Evolutionary conservation across 2,797 vertebrate genomes (phyloP), one percentile per base, ranked within the genome.

Genomic region (Anguilla pacifica): DNA sequence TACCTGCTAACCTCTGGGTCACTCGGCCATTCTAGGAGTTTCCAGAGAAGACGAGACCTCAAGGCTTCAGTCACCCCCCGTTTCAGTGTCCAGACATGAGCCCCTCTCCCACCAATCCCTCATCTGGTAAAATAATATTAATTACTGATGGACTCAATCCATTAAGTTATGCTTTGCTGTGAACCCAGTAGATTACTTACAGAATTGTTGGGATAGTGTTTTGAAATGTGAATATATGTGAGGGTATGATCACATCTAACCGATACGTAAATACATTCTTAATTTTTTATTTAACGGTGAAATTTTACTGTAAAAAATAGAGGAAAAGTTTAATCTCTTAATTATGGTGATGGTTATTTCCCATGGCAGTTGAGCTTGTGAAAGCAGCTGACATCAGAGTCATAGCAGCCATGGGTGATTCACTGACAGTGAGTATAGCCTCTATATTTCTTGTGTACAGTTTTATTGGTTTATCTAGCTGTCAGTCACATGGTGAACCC

Each of bases 371-470:
- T 94, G 98, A 99, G 90, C 93, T 94, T 87, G 96, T 99, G 94
- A 99, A 94, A 89, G 96, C 96, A 0, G 98, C 96, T 0, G 98
- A 99, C 92, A 97, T 99, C 93, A 97, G 92, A 90, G 96, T 98
- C 83, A 96, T 99, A 13, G 97, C 96, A 86, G 98, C 98, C 11
- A 64, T 99, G 91, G 98, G 98, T 9, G 98, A 99, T 92, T 99
- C 98, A 13, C 81, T 99, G 86, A 99, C 98, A 1, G 98, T 99
- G 95, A 95, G 98, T 93, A 81, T 57, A 53, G 28, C 61, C 72
- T 85, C 4, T 77, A 88, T 86, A 86, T 74, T 51, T 28, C 25
- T 43, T 6, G 28, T 49, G 6, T 43, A 15, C 53, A 39, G 2
- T 19, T 49, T 49, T 72, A 35, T 87, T 83, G 53, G 51, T 28